Evolutionary conservation across 2,888 invertebrate genomes (phyloP).

Genomic region (Macrosiphum euphorbiae): DNA sequence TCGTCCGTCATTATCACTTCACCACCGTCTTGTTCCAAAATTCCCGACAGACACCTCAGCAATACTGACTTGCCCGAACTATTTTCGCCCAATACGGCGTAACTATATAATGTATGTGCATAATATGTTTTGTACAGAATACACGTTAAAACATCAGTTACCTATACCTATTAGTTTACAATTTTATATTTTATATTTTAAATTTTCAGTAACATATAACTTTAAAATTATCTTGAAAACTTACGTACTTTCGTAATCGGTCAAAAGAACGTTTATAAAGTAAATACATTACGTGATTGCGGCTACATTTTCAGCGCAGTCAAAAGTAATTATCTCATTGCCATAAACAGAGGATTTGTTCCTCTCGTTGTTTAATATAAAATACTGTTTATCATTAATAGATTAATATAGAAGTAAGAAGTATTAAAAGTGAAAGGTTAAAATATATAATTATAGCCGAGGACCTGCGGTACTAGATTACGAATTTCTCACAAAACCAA

Average conservation of each 20-base stretch:
- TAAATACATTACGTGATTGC: background rate
- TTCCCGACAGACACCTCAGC: slow-evolving; percentile 32
- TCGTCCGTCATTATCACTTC: background rate
- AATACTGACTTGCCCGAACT: slow-evolving; percentile 26
- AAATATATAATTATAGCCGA: background rate
- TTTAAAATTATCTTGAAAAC: background rate
- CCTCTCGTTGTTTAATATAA: background rate
- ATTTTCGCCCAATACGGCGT: slow-evolving; percentile 53
- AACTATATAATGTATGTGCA: background rate
- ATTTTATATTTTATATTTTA: background rate
- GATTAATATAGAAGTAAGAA: background rate
- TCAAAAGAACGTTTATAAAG: background rate
- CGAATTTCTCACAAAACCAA: background rate
- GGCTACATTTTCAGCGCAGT: background rate
- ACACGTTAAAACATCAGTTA: background rate
- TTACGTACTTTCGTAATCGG: background rate
- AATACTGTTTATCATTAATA: slow-evolving; percentile 8
- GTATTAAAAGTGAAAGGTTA: slow-evolving; percentile 12
- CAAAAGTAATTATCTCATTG: background rate
- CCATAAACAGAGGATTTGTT: background rate
- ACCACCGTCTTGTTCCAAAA: slow-evolving; percentile 34
- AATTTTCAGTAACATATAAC: background rate
- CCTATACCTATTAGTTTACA: background rate
- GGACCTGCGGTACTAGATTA: background rate
- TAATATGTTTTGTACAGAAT: background rate